Evolutionary conservation across 2,797 vertebrate genomes (phyloP), one percentile per base, ranked within the genome.

Genomic region (Poecilia picta): DNA sequence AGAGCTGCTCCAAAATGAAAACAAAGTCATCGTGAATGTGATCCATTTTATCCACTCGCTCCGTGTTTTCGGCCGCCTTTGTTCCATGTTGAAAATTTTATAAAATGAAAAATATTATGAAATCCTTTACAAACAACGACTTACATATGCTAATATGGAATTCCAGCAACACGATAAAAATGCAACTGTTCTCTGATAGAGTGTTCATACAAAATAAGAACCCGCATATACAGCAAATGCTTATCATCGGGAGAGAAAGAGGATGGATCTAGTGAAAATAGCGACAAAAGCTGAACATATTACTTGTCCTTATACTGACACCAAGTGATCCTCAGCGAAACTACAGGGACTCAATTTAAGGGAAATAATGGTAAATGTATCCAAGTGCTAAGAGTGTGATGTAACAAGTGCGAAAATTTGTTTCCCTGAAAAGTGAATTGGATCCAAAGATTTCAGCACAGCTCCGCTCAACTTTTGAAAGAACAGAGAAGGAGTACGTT

Each of bases 291-390:
- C 11, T 45, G 53, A 8, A 80, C 70, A 20, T 15, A 57, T 55
- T 80, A 62, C 73, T 81, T 86, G 53, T 84, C 15, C n/a, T 75
- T 84, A 80, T 73, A 90, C 88, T 91, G 93, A 91, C 93, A 92
- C 86, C 93, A 89, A 82, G 91, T 88, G 93, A 81, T 62, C 8
- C 16, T 46, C 2, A 1, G 15, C 46, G 20, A 80, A 10, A 92
- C 23, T 90, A 76, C 91, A 92, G 13, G 0, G 16, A 2, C 16
- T 33, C 8, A 39, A 5, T 49, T 10, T 10, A 49, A 73, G 8
- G 7, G 11, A 59, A 13, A 59, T 12, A 31, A 12, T 31, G 1
- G 18, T 18, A 64, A 20, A 66, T 66, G 33, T 66, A 66, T 39
- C 33, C 16, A 36, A 39, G 20, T 4, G 13, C 15, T 62, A 10